These are phyloP conservation scores for Phodopus roborovskii DNA, from an alignment of 2,113 vertebrate species.

Conservation along the genomic window DNA sequence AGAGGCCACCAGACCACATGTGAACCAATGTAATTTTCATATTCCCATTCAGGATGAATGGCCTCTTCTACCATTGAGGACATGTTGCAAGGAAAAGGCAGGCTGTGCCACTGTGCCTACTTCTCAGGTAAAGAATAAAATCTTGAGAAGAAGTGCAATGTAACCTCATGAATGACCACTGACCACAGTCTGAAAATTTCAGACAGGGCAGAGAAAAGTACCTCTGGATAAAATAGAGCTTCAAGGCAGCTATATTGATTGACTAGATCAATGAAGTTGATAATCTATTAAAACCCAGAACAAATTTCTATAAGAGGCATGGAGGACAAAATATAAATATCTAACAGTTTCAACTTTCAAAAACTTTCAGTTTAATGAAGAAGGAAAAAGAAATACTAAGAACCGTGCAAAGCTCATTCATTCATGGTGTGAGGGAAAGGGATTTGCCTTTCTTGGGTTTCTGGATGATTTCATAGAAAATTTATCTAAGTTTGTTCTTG, in stretches of 20 bases:
- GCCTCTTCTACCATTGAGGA: too few relatives aligned
- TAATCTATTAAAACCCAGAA: background rate
- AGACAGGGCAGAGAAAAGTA: background rate
- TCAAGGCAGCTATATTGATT: background rate
- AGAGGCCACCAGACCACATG: background rate
- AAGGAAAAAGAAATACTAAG: background rate
- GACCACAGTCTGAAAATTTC: slow-evolving; percentile 42
- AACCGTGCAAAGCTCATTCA: background rate
- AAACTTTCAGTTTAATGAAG: background rate
- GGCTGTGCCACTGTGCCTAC: background rate
- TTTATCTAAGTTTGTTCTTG: background rate
- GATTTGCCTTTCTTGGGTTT: background rate
- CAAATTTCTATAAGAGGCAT: background rate
- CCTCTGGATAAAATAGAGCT: background rate
- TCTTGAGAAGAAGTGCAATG: slow-evolving; percentile 15
- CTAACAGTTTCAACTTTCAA: background rate
- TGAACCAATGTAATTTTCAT: background rate
- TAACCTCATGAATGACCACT: background rate
- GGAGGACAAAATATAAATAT: background rate
- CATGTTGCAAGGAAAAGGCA: background rate
- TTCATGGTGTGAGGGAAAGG: background rate
- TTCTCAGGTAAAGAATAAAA: background rate
- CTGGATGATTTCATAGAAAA: background rate
- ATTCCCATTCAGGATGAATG: background rate
- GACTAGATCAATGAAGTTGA: background rate